These are phyloP conservation scores for Symphodus melops DNA, from an alignment of 2,113 vertebrate genomes.

Conservation along the genomic window DNA sequence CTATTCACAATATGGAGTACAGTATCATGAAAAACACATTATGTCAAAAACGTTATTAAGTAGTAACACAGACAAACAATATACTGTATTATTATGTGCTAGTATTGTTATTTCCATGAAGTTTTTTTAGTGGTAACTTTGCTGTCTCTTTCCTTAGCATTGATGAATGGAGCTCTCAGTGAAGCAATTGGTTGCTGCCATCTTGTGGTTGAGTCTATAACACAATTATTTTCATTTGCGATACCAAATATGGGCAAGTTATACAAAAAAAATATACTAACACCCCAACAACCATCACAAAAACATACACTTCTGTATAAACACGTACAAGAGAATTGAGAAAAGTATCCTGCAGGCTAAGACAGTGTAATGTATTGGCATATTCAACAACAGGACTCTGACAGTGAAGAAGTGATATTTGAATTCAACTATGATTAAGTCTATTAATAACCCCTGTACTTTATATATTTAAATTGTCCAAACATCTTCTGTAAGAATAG, in stretches of 20 bases:
- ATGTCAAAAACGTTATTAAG: not conserved
- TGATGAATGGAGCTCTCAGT: not conserved
- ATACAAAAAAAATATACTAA: too few relatives aligned
- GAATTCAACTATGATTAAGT: not conserved
- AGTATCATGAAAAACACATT: not conserved
- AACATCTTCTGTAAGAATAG: not conserved
- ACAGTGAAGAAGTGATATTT: not conserved
- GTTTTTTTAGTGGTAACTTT: rapidly evolving
- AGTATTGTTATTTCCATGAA: not conserved
- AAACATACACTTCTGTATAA: too few relatives aligned
- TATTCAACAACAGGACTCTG: not conserved
- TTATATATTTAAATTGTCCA: not conserved
- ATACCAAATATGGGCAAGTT: too few relatives aligned
- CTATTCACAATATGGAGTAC: not conserved
- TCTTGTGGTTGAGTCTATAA: constrained; percentile 60
- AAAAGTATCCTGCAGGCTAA: not conserved
- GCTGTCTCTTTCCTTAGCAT: not conserved
- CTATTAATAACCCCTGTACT: too few relatives aligned
- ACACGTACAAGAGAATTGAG: not conserved
- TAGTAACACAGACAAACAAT: not conserved
- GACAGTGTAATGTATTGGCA: too few relatives aligned
- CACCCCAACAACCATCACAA: too few relatives aligned
- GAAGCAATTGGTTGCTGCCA: constrained; percentile 57
- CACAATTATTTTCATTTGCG: not conserved
- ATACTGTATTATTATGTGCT: not conserved